Evolutionary conservation across 2,888 invertebrate species (phyloP).

Genomic region (Camponotus fellah): DNA sequence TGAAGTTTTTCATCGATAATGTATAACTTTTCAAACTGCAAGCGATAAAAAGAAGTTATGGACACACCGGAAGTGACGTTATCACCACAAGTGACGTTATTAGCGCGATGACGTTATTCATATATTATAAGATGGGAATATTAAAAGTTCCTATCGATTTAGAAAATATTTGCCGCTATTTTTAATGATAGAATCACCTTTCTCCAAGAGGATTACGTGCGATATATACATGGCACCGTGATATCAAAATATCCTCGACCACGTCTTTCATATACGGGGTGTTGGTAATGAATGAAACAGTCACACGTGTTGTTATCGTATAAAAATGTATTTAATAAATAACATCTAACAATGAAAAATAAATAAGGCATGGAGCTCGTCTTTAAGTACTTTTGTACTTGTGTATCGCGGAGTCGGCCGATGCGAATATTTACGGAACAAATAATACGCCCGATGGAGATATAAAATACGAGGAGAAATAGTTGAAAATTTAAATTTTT

Average conservation of each 20-base stretch:
- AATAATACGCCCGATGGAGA: background rate
- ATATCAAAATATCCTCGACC: constrained; percentile 23
- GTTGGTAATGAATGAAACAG: constrained; percentile 55
- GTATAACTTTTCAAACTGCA: constrained; percentile 1
- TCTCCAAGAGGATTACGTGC: constrained; percentile 1
- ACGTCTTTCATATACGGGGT: constrained; percentile 27
- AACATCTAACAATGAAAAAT: constrained; percentile 83
- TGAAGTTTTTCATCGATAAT: constrained; percentile 20
- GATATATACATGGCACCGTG: constrained; percentile 4
- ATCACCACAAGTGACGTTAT: background rate
- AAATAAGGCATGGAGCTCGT: constrained; percentile 79
- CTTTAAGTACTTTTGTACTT: constrained; percentile 59
- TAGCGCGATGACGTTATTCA: constrained; percentile 15
- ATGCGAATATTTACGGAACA: background rate
- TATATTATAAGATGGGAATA: constrained; percentile 29
- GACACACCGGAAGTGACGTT: constrained; percentile 9
- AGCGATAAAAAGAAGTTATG: constrained; percentile 3
- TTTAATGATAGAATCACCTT: constrained; percentile 12
- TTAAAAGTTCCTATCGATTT: constrained; percentile 49
- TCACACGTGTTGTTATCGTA: constrained; percentile 68
- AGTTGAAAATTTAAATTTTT: background rate
- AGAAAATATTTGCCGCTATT: constrained; percentile 38
- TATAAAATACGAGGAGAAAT: background rate
- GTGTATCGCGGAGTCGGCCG: background rate
- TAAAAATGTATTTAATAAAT: constrained; percentile 85